Base-by-base conservation (phyloP, 2,888 invertebrate genomes). In the Leucophora obtusa region DNA sequence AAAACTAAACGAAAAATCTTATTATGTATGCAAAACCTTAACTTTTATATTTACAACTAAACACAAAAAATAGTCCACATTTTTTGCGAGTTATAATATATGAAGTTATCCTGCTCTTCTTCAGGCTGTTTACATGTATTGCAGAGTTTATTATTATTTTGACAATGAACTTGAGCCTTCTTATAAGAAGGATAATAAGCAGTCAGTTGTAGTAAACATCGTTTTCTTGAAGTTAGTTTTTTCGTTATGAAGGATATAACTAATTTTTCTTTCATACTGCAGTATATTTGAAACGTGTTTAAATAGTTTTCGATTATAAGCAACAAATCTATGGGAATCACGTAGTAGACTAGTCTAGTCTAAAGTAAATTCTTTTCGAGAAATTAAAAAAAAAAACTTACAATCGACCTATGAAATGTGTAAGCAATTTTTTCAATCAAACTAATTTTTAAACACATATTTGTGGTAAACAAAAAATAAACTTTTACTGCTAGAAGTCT, bases 151-250 rank as follows among this genome's bases (percentile, higher is more conserved):
- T 70, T 65, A 75, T 82, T 83, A 84, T 83, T 85, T 86, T 86
- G 87, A 87, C 87, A 87, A 87, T 87, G 87, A 87, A 87, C 87
- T 87, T 87, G 83, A 70, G 86, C 85, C 86, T 82, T 73, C 18
- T 50, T 65, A 28, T 9, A 14, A 15, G n/a, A 11, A 72, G 51
- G 17, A 79, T 74, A 63, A 79, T 66, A 65, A 47, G 51, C 21
- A 51, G 10, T 35, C 18, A 24, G 62, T 24, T 33, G 33, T 11
- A 24, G 2, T 10, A 51, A 15, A 15, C 14, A 18, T 33, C n/a
- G 15, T 38, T n/a, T 53, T 2, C 72, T 65, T 72, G 21, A 28
- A 28, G 18, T 24, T 17, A 33, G 54, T 56, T 43, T 7, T 14
- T 60, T 8, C 8, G 2, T 47, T 28, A 62, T 24, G 56, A 51